These are phyloP conservation scores for Paramormyrops hopkinsi DNA, from an alignment of 2,797 vertebrate genomes.

Conservation along the genomic window DNA sequence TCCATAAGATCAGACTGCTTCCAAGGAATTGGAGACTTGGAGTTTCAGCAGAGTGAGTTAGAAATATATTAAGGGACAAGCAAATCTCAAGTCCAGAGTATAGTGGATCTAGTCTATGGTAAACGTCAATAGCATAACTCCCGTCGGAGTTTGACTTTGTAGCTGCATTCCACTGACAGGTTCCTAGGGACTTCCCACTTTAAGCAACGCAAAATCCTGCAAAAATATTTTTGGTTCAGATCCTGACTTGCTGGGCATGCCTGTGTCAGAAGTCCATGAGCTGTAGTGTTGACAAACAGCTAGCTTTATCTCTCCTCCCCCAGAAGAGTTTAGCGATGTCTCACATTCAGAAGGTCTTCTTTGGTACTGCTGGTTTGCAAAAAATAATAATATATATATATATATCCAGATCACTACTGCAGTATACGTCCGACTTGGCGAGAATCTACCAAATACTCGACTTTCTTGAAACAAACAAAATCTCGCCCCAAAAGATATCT, in stretches of 20 bases:
- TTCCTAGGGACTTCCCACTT: background rate
- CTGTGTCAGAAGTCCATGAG: background rate
- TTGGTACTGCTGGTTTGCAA: slow-evolving; percentile 14
- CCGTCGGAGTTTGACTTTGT: background rate
- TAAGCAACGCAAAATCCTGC: background rate
- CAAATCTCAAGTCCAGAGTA: background rate
- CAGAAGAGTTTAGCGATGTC: background rate
- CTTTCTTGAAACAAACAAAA: background rate
- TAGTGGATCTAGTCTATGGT: background rate
- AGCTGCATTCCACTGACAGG: background rate
- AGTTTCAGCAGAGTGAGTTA: background rate
- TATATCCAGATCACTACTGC: background rate
- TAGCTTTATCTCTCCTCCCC: background rate
- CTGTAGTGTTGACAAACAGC: background rate
- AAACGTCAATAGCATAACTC: background rate
- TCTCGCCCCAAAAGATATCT: slow-evolving; percentile 8
- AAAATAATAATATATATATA: background rate
- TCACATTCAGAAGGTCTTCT: slow-evolving; percentile 18
- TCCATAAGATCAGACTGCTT: background rate
- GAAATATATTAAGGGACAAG: background rate
- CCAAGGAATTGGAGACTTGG: background rate
- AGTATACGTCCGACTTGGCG: background rate
- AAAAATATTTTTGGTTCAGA: slow-evolving; percentile 20
- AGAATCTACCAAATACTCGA: background rate
- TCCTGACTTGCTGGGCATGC: background rate